Percentiles rank a stretch among this genome's conserved stretches.
Conservation (phyloP, 2,113 vertebrate genomes). For the Dromiciops gliroides region DNA sequence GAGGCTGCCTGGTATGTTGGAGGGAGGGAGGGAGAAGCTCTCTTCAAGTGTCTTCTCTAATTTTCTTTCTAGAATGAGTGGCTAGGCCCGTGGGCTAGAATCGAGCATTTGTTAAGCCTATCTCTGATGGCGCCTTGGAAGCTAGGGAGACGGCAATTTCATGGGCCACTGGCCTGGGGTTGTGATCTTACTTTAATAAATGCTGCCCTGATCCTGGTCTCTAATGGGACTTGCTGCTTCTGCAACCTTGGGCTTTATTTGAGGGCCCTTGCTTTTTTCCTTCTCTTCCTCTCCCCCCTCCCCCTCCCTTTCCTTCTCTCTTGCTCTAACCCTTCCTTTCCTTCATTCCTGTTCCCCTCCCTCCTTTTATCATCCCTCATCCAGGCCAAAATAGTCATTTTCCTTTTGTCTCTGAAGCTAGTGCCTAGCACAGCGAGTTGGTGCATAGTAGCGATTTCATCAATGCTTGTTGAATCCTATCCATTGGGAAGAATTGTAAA, state of each 20-base stretch:
- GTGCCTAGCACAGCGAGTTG: neutral
- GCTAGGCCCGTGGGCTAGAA: conserved; percentile 62
- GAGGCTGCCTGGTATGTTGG: conserved; percentile 43
- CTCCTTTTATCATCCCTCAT: neutral
- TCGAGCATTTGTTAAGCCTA: conserved; percentile 69
- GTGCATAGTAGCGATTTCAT: conserved; percentile 48
- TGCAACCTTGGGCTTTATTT: conserved; percentile 55
- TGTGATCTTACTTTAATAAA: conserved; percentile 74
- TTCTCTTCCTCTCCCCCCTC: conserved; percentile 30
- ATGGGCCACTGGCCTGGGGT: conserved; percentile 67
- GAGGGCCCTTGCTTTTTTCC: conserved; percentile 63
- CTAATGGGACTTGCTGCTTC: conserved; percentile 64
- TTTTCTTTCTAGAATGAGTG: conserved; percentile 62
- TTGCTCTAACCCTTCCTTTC: neutral
- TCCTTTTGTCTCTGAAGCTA: neutral
- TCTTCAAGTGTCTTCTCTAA: conserved; percentile 53
- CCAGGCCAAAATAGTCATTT: neutral
- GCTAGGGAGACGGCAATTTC: conserved; percentile 71
- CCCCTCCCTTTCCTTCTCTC: neutral
- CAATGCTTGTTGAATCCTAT: neutral
- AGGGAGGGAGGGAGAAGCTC: conserved; percentile 17
- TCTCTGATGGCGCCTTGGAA: conserved; percentile 47
- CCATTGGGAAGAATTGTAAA: conserved; percentile 61
- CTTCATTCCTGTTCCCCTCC: neutral
- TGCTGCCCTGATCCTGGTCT: conserved; percentile 64